These are phyloP conservation scores for Coleophora flavipennella DNA, from an alignment of 2,888 invertebrate genomes.

Conservation along the genomic window DNA sequence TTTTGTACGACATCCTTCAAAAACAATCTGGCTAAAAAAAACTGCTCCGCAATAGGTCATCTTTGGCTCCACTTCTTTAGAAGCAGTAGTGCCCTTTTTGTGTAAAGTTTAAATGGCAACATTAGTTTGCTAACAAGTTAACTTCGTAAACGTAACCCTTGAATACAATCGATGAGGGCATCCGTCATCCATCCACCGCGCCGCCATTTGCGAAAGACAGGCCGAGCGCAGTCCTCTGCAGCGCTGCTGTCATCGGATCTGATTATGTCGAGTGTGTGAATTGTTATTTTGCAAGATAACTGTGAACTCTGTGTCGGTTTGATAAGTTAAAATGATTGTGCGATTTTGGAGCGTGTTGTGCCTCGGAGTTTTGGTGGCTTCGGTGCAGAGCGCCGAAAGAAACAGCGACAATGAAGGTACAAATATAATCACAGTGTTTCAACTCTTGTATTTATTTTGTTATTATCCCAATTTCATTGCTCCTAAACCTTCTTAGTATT, in stretches of 20 bases:
- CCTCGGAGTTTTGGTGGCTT: slow-evolving; percentile 63
- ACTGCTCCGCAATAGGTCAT: no score
- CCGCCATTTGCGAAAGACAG: slow-evolving; percentile 70
- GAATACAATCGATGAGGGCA: slow-evolving; percentile 68
- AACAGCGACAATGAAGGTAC: slow-evolving; percentile 71
- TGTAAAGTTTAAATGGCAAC: no score
- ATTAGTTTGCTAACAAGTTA: slow-evolving; percentile 14
- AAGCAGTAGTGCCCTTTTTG: no score
- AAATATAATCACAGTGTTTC: slow-evolving; percentile 25
- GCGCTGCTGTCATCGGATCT: slow-evolving; percentile 60
- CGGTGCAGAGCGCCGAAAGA: slow-evolving; percentile 56
- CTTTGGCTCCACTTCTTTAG: no score
- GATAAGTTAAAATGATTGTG: slow-evolving; percentile 68
- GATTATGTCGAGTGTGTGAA: slow-evolving; percentile 64
- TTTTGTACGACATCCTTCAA: no score
- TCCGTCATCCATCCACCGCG: slow-evolving; percentile 72
- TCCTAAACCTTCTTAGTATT: background rate
- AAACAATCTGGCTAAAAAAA: no score
- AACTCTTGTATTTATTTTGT: slow-evolving; percentile 42
- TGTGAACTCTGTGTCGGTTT: slow-evolving; percentile 59
- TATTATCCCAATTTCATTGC: slow-evolving; percentile 15
- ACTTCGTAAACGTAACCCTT: slow-evolving; percentile 45
- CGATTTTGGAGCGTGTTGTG: slow-evolving; percentile 66
- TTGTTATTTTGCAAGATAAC: slow-evolving; percentile 54
- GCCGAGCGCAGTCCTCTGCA: slow-evolving; percentile 54